These are phyloP conservation scores for Hemithea aestivaria DNA, from an alignment of 2,888 invertebrate species.

Conservation along the genomic window DNA sequence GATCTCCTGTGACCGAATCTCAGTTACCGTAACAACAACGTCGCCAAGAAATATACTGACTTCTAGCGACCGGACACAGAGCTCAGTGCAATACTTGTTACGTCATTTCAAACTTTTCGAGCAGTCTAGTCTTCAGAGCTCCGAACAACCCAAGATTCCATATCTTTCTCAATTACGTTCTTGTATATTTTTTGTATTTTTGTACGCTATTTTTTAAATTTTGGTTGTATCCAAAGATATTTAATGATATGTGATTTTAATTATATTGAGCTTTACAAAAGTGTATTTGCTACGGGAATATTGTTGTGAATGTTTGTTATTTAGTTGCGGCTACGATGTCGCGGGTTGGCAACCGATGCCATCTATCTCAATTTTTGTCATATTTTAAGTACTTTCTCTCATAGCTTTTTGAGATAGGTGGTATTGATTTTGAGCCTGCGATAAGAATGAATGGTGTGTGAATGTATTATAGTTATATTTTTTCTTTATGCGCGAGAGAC, in stretches of 20 bases:
- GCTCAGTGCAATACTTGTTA: slow-evolving; percentile 11
- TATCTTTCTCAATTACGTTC: slow-evolving; percentile 47
- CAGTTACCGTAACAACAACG: slow-evolving; percentile 63
- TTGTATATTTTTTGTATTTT: slow-evolving; percentile 76
- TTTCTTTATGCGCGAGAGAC: too few relatives aligned
- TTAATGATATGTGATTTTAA: slow-evolving; percentile 73
- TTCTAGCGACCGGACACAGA: slow-evolving; percentile 36
- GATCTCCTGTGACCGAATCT: slow-evolving; percentile 84
- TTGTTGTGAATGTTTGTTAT: slow-evolving; percentile 53
- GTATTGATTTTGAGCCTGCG: too few relatives aligned
- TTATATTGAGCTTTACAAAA: slow-evolving; percentile 74
- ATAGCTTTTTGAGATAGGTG: too few relatives aligned
- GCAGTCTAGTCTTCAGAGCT: slow-evolving; percentile 26
- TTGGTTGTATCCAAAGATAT: slow-evolving; percentile 78
- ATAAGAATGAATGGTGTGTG: slow-evolving; percentile 19
- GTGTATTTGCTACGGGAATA: slow-evolving; percentile 59
- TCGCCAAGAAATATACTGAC: slow-evolving; percentile 40
- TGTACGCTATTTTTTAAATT: slow-evolving; percentile 68
- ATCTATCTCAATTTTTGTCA: too few relatives aligned
- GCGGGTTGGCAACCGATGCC: too few relatives aligned
- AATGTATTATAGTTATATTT: background rate
- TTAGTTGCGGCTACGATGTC: too few relatives aligned
- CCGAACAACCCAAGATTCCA: slow-evolving; percentile 30
- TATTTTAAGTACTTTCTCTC: too few relatives aligned
- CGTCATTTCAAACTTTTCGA: slow-evolving; percentile 14